These are phyloP conservation scores for Acanthopagrus latus DNA, from an alignment of 2,797 vertebrate species.

Conservation along the genomic window DNA sequence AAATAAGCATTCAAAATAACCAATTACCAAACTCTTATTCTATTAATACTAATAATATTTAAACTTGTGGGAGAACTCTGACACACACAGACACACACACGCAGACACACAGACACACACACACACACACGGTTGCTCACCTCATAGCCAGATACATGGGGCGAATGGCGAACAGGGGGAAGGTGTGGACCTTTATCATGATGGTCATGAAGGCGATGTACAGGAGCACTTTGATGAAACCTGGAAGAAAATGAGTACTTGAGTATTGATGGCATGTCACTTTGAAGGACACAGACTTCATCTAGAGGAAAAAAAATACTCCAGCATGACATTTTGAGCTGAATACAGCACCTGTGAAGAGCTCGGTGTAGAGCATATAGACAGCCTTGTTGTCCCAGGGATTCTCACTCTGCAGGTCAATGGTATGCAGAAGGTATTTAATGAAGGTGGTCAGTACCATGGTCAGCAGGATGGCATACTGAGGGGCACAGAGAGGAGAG, in stretches of 20 bases:
- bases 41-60: background rate
- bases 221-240: conserved; percentile 96
- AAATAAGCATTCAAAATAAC: background rate
- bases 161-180: conserved; percentile 97
- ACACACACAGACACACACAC: background rate
- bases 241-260: conserved; percentile 71
- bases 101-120: background rate
- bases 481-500: background rate
- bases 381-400: conserved; percentile 99
- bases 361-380: conserved; percentile 98
- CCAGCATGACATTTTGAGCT: background rate
- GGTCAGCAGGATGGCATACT: conserved; percentile 97
- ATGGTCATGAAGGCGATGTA: conserved; percentile 99
- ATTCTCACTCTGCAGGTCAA: conserved; percentile 96
- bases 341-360: conserved; percentile 89
- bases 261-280: background rate
- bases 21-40: background rate
- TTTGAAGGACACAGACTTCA: background rate
- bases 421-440: conserved; percentile 93
- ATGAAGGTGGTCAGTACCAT: conserved; percentile 97
- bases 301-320: background rate
- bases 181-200: conserved; percentile 99
- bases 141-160: conserved; percentile 99
- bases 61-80: background rate
- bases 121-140: conserved; percentile 77